These are phyloP conservation scores for Parnassius mnemosyne DNA, from an alignment of 2,888 invertebrate genomes.

Conservation along the genomic window DNA sequence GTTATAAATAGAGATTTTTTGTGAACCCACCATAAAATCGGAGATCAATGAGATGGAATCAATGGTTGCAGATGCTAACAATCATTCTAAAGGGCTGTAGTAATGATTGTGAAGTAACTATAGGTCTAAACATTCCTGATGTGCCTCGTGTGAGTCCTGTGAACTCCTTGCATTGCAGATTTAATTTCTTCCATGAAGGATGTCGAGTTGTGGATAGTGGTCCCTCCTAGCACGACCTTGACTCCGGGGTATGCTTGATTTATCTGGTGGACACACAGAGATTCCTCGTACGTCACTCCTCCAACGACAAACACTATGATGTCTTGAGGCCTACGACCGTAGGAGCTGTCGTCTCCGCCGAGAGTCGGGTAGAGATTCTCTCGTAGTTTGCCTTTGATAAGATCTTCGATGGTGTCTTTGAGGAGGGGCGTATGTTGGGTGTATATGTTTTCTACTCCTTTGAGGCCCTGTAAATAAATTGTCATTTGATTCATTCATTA, in stretches of 20 bases:
- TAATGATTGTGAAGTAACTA: too few species aligned
- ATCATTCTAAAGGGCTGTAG: too few species aligned
- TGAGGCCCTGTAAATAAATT: slow-evolving; percentile 82
- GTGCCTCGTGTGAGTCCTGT: slow-evolving; percentile 82
- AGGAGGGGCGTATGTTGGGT: slow-evolving; percentile 98
- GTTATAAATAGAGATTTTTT: too few species aligned
- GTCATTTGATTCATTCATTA: too few species aligned
- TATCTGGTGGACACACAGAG: slow-evolving; percentile 90
- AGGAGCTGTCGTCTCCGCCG: slow-evolving; percentile 79
- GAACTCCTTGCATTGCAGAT: slow-evolving; percentile 83
- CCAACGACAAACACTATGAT: slow-evolving; percentile 98
- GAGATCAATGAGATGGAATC: too few species aligned
- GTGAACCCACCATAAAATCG: too few species aligned
- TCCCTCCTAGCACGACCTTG: slow-evolving; percentile 93
- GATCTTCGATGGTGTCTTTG: slow-evolving; percentile 92
- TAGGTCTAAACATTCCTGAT: slow-evolving; percentile 59
- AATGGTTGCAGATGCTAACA: too few species aligned
- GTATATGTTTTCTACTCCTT: slow-evolving; percentile 99
- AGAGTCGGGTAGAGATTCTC: slow-evolving; percentile 92
- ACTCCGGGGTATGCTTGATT: slow-evolving; percentile 85
- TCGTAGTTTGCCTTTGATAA: slow-evolving; percentile 93
- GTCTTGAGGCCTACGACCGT: slow-evolving; percentile 88
- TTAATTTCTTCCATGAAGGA: slow-evolving; percentile 89
- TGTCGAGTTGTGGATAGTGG: slow-evolving; percentile 92
- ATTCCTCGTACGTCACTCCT: slow-evolving; percentile 98